Evolutionary conservation across 2,113 vertebrate species (phyloP), one percentile per base, ranked within the genome.

Genomic region (Coptodon bakossiorum): DNA sequence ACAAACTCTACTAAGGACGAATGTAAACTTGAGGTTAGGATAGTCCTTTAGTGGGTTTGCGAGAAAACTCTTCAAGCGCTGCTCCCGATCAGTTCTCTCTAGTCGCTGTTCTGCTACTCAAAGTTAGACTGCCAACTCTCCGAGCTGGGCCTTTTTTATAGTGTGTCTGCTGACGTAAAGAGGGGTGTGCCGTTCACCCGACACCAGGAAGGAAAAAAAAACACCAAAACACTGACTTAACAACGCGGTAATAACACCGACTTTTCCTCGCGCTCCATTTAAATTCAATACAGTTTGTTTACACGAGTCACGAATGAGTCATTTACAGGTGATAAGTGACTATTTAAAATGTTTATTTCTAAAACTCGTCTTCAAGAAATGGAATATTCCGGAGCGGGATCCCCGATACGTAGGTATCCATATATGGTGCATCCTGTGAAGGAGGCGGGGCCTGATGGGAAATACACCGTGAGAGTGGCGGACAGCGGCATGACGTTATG

Each of bases 381-480:
- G 96, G 94, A 95, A 96, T 81, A 81, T 96, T 97, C 96, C 94
- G 91, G 86, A 87, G 48, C 95, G 96, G 96, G 95, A 96, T 96
- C 96, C 96, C 94, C 96, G 61, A 43, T 71, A 96, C 97, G 97
- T 97, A 57, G 96, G 91, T 95, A 93, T 90, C 96, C 96, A 94
- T 85, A 97, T 97, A 96, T 96, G 97, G 97, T 93, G 93, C 93
- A 97, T 97, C 97, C 97, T 97, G 96, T 95, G 86, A 92, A 89
- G 86, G 78, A 94, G 96, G 94, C 93, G 95, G 91, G 14, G 36
- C 80, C 56, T 97, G 93, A 92, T 96, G 95, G 96, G 95, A 97
- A 97, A 92, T 56, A 59, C 61, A 87, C 86, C 63, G 56, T 61
- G 56, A 48, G 80, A 92, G 83, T 90, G 88, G 92, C 79, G 71